phyloP scores from a whole-genome alignment of 2,797 vertebrate species.

The Coranthus polyacanthus region DNA sequence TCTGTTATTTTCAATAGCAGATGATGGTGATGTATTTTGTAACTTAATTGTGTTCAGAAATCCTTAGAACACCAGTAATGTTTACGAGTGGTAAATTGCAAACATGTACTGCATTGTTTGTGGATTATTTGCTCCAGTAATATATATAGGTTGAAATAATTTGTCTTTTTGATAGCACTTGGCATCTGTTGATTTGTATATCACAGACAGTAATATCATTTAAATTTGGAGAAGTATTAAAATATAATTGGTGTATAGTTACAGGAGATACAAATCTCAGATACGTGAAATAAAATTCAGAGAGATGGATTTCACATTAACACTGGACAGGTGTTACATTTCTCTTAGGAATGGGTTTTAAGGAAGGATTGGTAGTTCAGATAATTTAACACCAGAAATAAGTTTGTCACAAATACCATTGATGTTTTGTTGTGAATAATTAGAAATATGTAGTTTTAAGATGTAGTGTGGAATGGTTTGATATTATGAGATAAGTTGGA shows the following conservation, averaged over 20 bases:
- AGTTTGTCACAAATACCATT: conserved; percentile 1
- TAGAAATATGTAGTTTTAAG: not conserved
- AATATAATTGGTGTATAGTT: conserved; percentile 74
- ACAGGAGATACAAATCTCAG: conserved; percentile 43
- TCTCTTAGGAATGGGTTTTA: conserved; percentile 39
- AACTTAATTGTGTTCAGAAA: no score
- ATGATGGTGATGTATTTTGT: not conserved
- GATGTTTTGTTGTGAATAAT: not conserved
- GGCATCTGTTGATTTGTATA: conserved; percentile 32
- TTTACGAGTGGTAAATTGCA: conserved; percentile 9
- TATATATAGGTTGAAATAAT: not conserved
- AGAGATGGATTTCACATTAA: conserved; percentile 44
- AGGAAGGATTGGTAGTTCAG: conserved; percentile 36
- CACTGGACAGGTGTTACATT: conserved; percentile 26
- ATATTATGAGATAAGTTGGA: not conserved
- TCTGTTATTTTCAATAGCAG: not conserved
- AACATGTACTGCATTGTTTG: conserved; percentile 12
- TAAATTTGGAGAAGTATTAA: conserved; percentile 69
- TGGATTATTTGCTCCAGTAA: conserved; percentile 21
- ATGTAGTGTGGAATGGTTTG: not conserved
- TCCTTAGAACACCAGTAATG: not conserved
- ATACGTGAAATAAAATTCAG: conserved; percentile 53
- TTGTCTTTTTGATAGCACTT: conserved; percentile 16
- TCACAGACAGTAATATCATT: conserved; percentile 45
- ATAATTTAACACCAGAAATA: conserved; percentile 42